Percentiles rank a stretch among this genome's conserved stretches.
Conservation (phyloP, 1,140 invertebrate species). For the Pristionchus pacificus region DNA sequence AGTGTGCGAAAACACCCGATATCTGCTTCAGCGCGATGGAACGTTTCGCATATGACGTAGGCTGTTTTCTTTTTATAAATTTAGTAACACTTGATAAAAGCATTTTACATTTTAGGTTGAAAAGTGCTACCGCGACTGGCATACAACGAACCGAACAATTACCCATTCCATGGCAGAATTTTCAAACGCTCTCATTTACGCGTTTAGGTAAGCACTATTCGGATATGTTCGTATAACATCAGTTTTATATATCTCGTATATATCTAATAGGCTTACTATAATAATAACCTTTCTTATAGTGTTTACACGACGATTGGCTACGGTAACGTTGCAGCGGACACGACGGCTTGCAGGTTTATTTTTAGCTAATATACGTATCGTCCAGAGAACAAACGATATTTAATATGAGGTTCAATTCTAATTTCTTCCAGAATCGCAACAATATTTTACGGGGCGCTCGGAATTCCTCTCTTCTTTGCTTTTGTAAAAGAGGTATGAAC, state of each 20-base stretch:
- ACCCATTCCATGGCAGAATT: constrained; percentile 55
- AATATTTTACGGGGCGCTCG: constrained; percentile 11
- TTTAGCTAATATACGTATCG: constrained; percentile 45
- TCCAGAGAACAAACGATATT: background rate
- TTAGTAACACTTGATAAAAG: too few relatives aligned
- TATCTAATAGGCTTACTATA: background rate
- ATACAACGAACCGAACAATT: constrained; percentile 40
- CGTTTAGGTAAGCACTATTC: constrained; percentile 42
- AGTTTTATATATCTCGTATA: too few relatives aligned
- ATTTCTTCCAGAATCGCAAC: constrained; percentile 1
- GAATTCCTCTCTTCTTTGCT: constrained; percentile 55
- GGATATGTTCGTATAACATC: constrained; percentile 10
- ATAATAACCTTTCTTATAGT: constrained; percentile 23
- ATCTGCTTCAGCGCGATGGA: too few relatives aligned
- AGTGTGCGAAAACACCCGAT: too few relatives aligned
- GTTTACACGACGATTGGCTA: constrained; percentile 57
- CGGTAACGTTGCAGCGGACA: constrained; percentile 48
- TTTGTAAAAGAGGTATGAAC: constrained; percentile 55
- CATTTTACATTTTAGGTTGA: constrained; percentile 25
- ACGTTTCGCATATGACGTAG: too few relatives aligned
- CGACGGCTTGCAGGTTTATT: constrained; percentile 44
- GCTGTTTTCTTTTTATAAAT: constrained; percentile 25
- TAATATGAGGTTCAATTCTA: background rate
- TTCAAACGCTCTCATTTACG: constrained; percentile 52
- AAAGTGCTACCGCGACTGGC: constrained; percentile 44